Evolutionary conservation across 2,888 invertebrate species (phyloP), one percentile per base, ranked within the genome.

Genomic region (Hylaea fasciaria): DNA sequence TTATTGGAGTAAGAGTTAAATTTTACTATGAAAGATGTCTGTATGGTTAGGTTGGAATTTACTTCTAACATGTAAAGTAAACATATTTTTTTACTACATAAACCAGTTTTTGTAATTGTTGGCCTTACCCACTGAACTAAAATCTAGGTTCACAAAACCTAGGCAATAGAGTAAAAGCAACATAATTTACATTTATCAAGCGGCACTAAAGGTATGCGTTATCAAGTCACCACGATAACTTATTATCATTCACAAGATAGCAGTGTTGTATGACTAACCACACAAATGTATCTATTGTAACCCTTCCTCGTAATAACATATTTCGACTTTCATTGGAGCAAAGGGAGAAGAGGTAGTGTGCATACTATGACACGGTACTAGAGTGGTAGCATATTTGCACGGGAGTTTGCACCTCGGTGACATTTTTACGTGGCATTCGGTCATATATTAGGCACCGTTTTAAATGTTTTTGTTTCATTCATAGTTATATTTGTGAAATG

Each of bases 201-300:
- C 48, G 59, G 51, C 52, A 66, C 58, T 62, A 53, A 55, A 62
- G 58, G 65, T 65, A 64, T 62, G 67, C 63, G 73, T 83, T 85
- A 85, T 85, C 85, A 80, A 78, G 76, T 77, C 76, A 76, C 76
- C 78, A 73, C 67, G 85, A 85, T 84, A 85, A 83, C 80, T 51
- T 62, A 83, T 81, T 82, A 83, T 83, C 82, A 78, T 80, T 74
- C 74, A 52, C 66, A 60, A 72, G 85, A 85, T 85, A 85, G 64
- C 74, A 56, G 73, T 65, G 68, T 32, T 41, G 46, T 47, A 40
- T 47, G 50, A 46, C 51, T 55, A 48, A 13, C 61, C 66, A 54
- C 56, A 69, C 61, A 63, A 39, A 17, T 35, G 0, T 45, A 11
- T 28, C 28, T 32, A 22, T 22, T 22, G 35, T 51, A 29, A 13